Evolutionary conservation across 2,888 invertebrate species (phyloP).

Genomic region (Cremastinae sp.): DNA sequence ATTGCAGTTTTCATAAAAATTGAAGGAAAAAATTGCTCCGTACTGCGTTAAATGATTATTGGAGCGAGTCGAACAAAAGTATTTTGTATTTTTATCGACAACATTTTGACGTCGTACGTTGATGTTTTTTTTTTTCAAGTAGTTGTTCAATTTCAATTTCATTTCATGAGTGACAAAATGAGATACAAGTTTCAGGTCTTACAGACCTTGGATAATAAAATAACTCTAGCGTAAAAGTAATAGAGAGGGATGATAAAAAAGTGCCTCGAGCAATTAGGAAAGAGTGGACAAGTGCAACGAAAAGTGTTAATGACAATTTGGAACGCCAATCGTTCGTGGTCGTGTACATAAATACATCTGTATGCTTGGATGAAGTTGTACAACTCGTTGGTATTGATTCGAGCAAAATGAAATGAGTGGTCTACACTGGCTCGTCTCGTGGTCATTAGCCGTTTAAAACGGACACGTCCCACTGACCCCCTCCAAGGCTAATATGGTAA

Average conservation of each 20-base stretch:
- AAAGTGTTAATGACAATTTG: constrained; percentile 36
- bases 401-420: constrained; percentile 51
- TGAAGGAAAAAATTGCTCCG: background rate
- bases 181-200: background rate
- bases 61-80: no score
- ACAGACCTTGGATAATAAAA: background rate
- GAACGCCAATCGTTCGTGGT: background rate
- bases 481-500: constrained; percentile 59
- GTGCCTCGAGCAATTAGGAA: constrained; percentile 14
- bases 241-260: constrained; percentile 6
- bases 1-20: constrained; percentile 34
- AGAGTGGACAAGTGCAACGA: constrained; percentile 9
- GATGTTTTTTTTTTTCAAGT: no score
- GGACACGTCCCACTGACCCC: constrained; percentile 59
- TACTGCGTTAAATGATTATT: background rate
- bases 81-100: no score
- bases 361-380: constrained; percentile 37
- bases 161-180: no score
- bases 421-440: constrained; percentile 21
- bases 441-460: constrained; percentile 51
- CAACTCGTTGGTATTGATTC: constrained; percentile 51
- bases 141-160: no score
- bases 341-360: constrained; percentile 5
- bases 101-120: no score
- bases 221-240: constrained; percentile 1